A percentile compares a stretch with the other conserved stretches of the same genome.
These are phyloP conservation scores for Amphiduros pacificus DNA, from an alignment of 2,888 invertebrate species.

Conservation along the genomic window DNA sequence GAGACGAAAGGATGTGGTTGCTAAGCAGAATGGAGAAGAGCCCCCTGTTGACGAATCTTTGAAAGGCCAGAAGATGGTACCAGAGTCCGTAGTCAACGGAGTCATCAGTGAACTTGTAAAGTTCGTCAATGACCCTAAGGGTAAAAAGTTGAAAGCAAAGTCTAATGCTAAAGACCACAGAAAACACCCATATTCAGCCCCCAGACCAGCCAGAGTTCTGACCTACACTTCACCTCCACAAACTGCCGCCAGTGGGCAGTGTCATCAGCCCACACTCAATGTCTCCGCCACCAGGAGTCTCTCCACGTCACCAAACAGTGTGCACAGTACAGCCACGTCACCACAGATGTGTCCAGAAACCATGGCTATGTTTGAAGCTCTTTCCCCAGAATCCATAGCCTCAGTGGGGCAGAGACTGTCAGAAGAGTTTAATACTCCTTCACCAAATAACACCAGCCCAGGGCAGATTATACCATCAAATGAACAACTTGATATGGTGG, in stretches of 20 bases:
- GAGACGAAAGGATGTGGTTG: conserved; percentile 52
- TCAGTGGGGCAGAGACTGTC: not conserved
- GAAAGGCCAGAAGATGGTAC: conserved; percentile 33
- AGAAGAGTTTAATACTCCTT: not conserved
- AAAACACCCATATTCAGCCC: not conserved
- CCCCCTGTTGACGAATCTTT: conserved; percentile 18
- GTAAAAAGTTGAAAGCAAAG: not conserved
- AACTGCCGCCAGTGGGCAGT: too few relatives aligned
- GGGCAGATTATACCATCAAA: not conserved
- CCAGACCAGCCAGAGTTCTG: not conserved
- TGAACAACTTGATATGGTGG: conserved; percentile 22
- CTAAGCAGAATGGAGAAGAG: conserved; percentile 18
- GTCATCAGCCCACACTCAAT: not conserved
- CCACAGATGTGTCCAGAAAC: not conserved
- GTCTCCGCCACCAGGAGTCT: not conserved
- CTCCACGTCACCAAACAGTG: not conserved
- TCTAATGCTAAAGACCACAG: not conserved
- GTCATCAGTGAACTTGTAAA: conserved; percentile 44
- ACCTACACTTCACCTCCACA: not conserved
- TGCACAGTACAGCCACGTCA: not conserved
- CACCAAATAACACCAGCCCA: not conserved
- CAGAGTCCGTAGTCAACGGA: conserved; percentile 43
- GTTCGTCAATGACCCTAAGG: conserved; percentile 31
- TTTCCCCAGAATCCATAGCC: not conserved
- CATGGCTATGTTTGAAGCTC: too few relatives aligned